Evolutionary conservation across 2,113 vertebrate species (phyloP), one percentile per base, ranked within the genome.

Genomic region (Ciconia maguari): DNA sequence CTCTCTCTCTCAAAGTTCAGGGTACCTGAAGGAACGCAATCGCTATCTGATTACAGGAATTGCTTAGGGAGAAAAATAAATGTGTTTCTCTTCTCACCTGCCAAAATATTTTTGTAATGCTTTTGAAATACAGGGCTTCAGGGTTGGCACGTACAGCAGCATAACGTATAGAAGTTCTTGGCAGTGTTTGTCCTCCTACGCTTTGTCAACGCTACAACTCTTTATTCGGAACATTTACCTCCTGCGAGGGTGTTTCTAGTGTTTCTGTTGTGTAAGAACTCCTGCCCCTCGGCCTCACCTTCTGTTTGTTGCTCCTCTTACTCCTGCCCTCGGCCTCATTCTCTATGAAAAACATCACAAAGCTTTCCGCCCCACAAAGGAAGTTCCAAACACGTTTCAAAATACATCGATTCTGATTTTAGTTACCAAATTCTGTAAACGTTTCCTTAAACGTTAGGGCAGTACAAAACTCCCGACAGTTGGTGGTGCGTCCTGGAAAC

Each of bases 391-490:
- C 72, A 17, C 29, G 1, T 84, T 92, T 96, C 91, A 97, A 98
- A 98, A 97, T 57, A 76, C 92, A 66, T 6, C 26, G 51, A 89
- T 94, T 93, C 58, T 75, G 61, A 69, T 95, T 98, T 98, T 98
- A 97, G 98, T 98, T 97, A 96, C 94, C 96, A 97, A 97, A 98
- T 96, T 48, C 94, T 65, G 78, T 44, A 75, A 90, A 91, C 36
- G 38, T 58, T 66, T 85, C 93, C 85, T 84, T 26, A n/a, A 87
- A 72, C 14, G 21, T 20, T 8, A 54, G 85, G 93, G 54, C 54
- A 51, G 55, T 92, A 93, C 84, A 93, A 96, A 95, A 91, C 75
- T 83, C 89, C 79, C 68, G 17, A 6, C 29, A 4, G 72, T 14
- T 26, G 70, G 34, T 71, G 30, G 32, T 17, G n/a, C 10, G 34